These are phyloP conservation scores for Lophius piscatorius DNA, from an alignment of 2,113 vertebrate genomes.

Conservation along the genomic window DNA sequence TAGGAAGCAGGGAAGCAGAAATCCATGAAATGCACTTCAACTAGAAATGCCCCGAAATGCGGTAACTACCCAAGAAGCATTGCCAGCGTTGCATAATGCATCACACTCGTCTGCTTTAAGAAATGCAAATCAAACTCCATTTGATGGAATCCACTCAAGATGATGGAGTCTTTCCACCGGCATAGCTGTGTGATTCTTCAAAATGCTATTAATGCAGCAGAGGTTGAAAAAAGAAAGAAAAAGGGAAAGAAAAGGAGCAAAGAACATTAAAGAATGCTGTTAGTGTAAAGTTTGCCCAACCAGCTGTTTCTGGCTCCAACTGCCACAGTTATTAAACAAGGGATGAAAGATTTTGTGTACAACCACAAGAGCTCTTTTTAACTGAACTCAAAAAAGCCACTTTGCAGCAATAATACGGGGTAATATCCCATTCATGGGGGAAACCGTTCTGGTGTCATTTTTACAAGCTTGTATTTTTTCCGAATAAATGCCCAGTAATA, in stretches of 20 bases:
- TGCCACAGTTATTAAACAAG: conserved; percentile 43
- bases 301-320: conserved; percentile 34
- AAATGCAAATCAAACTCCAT: conserved; percentile 71
- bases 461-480: too few relatives aligned
- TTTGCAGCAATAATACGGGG: too few relatives aligned
- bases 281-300: conserved; percentile 31
- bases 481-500: too few relatives aligned
- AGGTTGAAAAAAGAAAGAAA: conserved; percentile 17
- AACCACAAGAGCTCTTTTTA: conserved; percentile 24
- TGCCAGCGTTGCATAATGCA: conserved; percentile 69
- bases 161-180: conserved; percentile 63
- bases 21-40: conserved; percentile 33
- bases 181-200: conserved; percentile 51
- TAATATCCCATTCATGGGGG: too few relatives aligned
- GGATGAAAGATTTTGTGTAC: conserved; percentile 36
- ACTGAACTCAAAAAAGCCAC: conserved; percentile 40
- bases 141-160: conserved; percentile 67
- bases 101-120: conserved; percentile 57
- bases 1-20: conserved; percentile 22
- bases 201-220: conserved; percentile 56
- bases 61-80: conserved; percentile 63
- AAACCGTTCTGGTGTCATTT: too few relatives aligned
- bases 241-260: background rate
- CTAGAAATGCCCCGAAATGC: conserved; percentile 36
- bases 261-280: conserved; percentile 24